Base-by-base conservation (phyloP, 2,888 invertebrate species). In the Ochropleura leucogaster region DNA sequence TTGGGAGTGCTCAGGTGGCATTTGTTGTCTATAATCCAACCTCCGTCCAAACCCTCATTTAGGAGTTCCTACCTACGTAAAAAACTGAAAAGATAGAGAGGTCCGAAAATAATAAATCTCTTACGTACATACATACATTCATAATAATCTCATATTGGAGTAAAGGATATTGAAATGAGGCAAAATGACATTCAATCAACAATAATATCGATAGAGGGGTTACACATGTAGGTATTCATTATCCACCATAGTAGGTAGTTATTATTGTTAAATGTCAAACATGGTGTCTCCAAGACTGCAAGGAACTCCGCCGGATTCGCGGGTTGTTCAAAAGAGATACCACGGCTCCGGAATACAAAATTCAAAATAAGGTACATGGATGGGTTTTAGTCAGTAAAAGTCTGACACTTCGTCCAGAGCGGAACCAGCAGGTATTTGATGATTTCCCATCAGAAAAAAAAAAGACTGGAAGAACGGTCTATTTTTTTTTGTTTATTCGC, bases 21-120 rank as follows among this genome's bases (percentile, higher is more conserved):
- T 55, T 67, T 69, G 68, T 69, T 72, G n/a, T 16, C 40, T 18
- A 16, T 68, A 60, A 59, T 70, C 64, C 53, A 53, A 67, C 53
- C 57, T 63, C 6, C n/a, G 55, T 62, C 65, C 42, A 18, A 79
- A 20, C 65, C n/a, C 18, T 66, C 51, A 30, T 66, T 68, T 18
- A 72, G 7, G 44, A 7, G 20, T n/a, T 44, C 30, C 5, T 42
- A 75, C 9, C 18, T 40, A 62, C 40, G 47, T 18, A 44, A 57
- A 49, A 68, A 57, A 40, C 9, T n/a, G 40, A 16, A 65, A 57
- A 63, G 49, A n/a, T 46, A 8, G 5, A 44, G 30, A 18, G 18
- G 20, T 46, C 8, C 16, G 20, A 40, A 18, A 18, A 14, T 53
- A 53, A n/a, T 62, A 62, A 46, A 18, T 40, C 5, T 10, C 63